These are phyloP conservation scores for Numenius phaeopus DNA, from an alignment of 2,797 vertebrate species.

Conservation along the genomic window DNA sequence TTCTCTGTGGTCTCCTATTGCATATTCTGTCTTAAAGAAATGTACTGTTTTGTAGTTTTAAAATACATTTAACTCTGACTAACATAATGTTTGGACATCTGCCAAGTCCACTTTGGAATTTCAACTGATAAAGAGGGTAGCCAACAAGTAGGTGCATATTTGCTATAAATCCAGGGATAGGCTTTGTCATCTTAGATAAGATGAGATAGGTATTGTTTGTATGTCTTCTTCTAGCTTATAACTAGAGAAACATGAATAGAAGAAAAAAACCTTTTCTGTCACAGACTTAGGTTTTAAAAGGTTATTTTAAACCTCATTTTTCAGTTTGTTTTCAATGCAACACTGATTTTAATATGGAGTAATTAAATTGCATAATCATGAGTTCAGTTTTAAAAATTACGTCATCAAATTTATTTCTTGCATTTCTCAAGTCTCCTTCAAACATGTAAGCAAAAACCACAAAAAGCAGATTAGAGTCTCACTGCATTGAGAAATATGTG, in stretches of 20 bases:
- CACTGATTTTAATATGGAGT: background rate
- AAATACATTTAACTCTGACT: constrained; percentile 63
- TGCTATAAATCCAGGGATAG: constrained; percentile 72
- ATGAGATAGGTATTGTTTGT: constrained; percentile 55
- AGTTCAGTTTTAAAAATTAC: background rate
- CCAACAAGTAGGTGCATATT: constrained; percentile 72
- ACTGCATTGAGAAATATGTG: background rate
- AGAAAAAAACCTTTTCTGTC: background rate
- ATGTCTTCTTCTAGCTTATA: constrained; percentile 44
- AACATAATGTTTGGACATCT: constrained; percentile 55
- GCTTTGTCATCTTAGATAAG: constrained; percentile 72
- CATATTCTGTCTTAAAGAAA: constrained; percentile 42
- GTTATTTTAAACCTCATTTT: constrained; percentile 28
- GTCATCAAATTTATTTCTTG: background rate
- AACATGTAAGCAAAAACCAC: background rate
- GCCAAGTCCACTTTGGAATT: constrained; percentile 74
- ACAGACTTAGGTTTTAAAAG: background rate
- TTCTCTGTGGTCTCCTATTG: constrained; percentile 28
- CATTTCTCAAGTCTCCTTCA: constrained; percentile 20
- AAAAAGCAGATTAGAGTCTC: constrained; percentile 3
- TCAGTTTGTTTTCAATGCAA: background rate
- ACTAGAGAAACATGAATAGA: constrained; percentile 8
- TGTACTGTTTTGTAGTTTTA: constrained; percentile 45
- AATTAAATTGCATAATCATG: background rate
- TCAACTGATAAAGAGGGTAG: constrained; percentile 70